Evolutionary conservation across 2,888 invertebrate genomes (phyloP), one percentile per base, ranked within the genome.

Genomic region (Bibio marci): DNA sequence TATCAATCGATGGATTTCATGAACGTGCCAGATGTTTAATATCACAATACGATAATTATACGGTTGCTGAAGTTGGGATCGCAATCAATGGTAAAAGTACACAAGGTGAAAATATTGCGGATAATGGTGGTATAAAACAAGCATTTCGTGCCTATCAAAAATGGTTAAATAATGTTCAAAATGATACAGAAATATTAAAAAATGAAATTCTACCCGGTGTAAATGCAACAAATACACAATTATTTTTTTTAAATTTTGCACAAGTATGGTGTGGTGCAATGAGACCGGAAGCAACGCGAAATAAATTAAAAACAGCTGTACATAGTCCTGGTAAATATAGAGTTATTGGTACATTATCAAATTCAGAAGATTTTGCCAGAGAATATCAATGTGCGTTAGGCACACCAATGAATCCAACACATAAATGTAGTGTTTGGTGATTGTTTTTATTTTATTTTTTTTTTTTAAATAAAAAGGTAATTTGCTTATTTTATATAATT

Each of bases 81-180:
- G 67, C 73, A 18, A 64, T 85, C 7, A 79, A 85, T 49, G 83
- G 85, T 2, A 66, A 76, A 40, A 79, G 76, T 50, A 92, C 92
- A 0, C 80, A 82, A 61, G 73, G 61, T 35, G 94, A 94, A 62
- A 94, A 95, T 54, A 94, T 95, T 51, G 94, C 94, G 0, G 95
- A 95, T 56, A 94, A 94, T 55, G 94, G 94, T 0, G 94, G 94
- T 1, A 71, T 95, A 38, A 88, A 92, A 52, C 87, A 92, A 59
- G 83, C 92, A 0, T 94, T 82, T 48, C 67, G 80, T 55, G 88
- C 90, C 2, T 91, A 88, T 57, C 67, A 78, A 46, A 73, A 74
- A 46, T 88, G 86, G 81, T 62, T 82, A 11, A 56, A 59, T 30
- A 57, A 64, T 12, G 69, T 83, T 51, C 74, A 75, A 1, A 59